Conservation (phyloP, 2,113 vertebrate species). For the Sceloporus tristichus region DNA sequence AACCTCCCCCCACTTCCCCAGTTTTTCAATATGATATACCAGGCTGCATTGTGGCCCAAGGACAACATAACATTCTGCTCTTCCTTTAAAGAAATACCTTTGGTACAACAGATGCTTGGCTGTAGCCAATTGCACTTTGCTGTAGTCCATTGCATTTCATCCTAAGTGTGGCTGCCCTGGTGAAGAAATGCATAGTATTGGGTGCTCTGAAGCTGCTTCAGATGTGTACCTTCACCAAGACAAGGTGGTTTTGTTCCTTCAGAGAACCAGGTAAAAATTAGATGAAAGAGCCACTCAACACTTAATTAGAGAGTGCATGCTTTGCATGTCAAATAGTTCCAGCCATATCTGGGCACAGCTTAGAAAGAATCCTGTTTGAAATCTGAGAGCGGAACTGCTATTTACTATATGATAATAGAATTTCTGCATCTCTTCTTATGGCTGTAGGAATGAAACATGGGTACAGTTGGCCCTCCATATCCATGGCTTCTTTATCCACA, state of each 20-base stretch:
- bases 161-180: background rate
- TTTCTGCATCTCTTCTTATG: too few relatives aligned
- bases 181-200: too few relatives aligned
- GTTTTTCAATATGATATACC: background rate
- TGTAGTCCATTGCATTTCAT: background rate
- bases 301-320: background rate
- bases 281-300: background rate
- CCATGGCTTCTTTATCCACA: too few relatives aligned
- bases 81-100: too few relatives aligned
- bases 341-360: background rate
- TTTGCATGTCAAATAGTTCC: background rate
- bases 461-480: too few relatives aligned
- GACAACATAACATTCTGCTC: background rate
- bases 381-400: background rate
- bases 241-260: background rate
- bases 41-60: background rate
- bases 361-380: background rate
- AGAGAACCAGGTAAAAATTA: background rate
- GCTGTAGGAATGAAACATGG: too few relatives aligned
- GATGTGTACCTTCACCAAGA: too few relatives aligned
- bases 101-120: background rate
- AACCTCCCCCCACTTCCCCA: background rate
- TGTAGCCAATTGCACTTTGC: background rate
- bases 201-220: too few relatives aligned
- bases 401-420: background rate